Conservation (phyloP, 92 coral and sea anemone genomes). For the Blastomussa wellsi region DNA sequence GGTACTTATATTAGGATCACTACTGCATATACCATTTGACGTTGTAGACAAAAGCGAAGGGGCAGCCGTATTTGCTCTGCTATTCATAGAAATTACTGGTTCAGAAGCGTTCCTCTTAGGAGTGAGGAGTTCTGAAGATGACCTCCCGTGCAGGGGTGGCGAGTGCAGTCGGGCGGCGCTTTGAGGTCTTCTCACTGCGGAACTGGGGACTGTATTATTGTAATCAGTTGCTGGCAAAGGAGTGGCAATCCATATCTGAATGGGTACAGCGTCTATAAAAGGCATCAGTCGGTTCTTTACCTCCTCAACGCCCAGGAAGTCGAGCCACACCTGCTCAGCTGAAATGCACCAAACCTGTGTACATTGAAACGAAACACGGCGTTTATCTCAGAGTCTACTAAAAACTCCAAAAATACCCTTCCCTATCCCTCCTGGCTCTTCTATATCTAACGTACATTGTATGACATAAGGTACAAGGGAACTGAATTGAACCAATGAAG, state of each 20-base stretch:
- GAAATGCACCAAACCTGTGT: slow-evolving; percentile 87
- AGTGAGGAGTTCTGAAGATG: slow-evolving; percentile 13
- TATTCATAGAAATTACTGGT: slow-evolving; percentile 32
- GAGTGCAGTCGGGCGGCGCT: slow-evolving; percentile 19
- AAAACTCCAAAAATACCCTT: too few species aligned
- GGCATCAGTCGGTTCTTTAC: slow-evolving; percentile 84
- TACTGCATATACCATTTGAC: slow-evolving; percentile 24
- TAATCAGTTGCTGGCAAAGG: slow-evolving; percentile 56
- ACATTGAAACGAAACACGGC: neutral
- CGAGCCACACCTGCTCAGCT: slow-evolving; percentile 91
- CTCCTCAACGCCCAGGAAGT: slow-evolving; percentile 83
- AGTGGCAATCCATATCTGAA: slow-evolving; percentile 90
- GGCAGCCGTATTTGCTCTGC: slow-evolving; percentile 38
- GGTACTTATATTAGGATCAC: slow-evolving; percentile 10
- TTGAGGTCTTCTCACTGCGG: slow-evolving; percentile 9
- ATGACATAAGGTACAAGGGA: too few species aligned
- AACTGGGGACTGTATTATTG: neutral
- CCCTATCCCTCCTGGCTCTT: too few species aligned
- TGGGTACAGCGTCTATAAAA: slow-evolving; percentile 88
- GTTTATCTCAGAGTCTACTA: too few species aligned
- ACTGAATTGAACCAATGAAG: too few species aligned
- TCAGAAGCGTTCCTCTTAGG: slow-evolving; percentile 45
- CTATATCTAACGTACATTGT: too few species aligned
- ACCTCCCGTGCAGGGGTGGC: neutral
- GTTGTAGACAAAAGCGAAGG: slow-evolving; percentile 37